These are phyloP conservation scores for Tragulus kanchil DNA, from an alignment of 2,113 vertebrate species.

Conservation along the genomic window DNA sequence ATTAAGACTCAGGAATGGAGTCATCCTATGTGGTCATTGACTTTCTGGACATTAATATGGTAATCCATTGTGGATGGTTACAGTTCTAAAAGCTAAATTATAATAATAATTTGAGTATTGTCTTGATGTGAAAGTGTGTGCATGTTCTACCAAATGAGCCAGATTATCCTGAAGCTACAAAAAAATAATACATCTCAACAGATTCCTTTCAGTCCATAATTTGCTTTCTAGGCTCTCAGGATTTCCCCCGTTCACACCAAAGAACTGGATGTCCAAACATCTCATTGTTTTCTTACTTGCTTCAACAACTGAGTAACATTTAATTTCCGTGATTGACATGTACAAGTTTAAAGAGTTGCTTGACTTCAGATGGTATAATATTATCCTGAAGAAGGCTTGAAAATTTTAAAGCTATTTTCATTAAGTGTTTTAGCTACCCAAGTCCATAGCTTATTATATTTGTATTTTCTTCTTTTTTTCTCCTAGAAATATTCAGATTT, in stretches of 20 bases:
- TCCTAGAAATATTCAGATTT: constrained; percentile 92
- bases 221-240: constrained; percentile 27
- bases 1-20: not conserved
- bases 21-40: constrained; percentile 29
- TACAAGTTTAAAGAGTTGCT: constrained; percentile 43
- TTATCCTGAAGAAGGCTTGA: constrained; percentile 48
- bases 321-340: not conserved
- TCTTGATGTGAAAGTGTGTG: not conserved
- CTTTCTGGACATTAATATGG: not conserved
- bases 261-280: not conserved
- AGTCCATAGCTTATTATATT: constrained; percentile 11
- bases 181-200: not conserved
- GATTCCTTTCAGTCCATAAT: constrained; percentile 5
- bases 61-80: not conserved
- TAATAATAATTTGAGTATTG: constrained; percentile 40
- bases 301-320: constrained; percentile 32
- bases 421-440: constrained; percentile 36
- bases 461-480: constrained; percentile 70
- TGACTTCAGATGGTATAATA: constrained; percentile 51
- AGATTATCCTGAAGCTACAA: constrained; percentile 24
- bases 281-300: constrained; percentile 30
- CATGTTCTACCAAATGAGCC: not conserved
- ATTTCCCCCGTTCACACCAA: not conserved
- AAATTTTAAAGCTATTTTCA: constrained; percentile 38
- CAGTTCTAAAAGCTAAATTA: constrained; percentile 23